These are phyloP conservation scores for Oryzias curvinotus DNA, from an alignment of 2,113 vertebrate species.

Conservation along the genomic window DNA sequence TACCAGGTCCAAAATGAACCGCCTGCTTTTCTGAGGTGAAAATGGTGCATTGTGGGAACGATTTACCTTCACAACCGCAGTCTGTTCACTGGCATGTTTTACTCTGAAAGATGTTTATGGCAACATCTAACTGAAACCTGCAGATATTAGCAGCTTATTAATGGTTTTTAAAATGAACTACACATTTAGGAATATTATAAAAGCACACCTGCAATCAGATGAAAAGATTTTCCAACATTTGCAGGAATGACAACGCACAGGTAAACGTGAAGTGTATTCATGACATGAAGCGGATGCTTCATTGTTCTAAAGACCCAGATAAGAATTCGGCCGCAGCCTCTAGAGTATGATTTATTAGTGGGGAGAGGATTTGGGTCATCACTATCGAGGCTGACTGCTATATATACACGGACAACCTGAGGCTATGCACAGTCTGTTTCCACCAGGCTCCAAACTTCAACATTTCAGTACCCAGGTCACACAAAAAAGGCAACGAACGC, in stretches of 20 bases:
- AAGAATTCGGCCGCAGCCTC: conserved; percentile 49
- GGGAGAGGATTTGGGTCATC: conserved; percentile 68
- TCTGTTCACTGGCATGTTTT: no score
- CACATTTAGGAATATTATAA: no score
- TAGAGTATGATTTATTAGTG: conserved; percentile 48
- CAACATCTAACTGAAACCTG: no score
- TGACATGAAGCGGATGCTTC: conserved; percentile 6
- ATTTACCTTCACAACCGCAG: no score
- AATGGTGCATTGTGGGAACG: no score
- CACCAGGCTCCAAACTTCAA: conserved; percentile 19
- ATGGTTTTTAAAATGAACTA: no score
- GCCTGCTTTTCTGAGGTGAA: no score
- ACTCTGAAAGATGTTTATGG: no score
- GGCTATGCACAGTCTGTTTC: conserved; percentile 54
- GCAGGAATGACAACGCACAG: neutral
- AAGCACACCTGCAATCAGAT: no score
- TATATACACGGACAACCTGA: conserved; percentile 60
- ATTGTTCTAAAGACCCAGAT: conserved; percentile 62
- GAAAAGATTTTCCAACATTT: neutral
- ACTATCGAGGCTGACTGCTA: conserved; percentile 69
- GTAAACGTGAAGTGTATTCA: neutral
- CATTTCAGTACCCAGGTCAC: neutral
- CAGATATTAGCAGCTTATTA: no score
- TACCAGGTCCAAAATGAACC: no score
- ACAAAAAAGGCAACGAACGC: no score